A percentile compares a stretch with the other conserved stretches of the same genome.
Evolutionary conservation across 2,113 vertebrate species (phyloP).

Genomic region (Pluvianellus socialis): DNA sequence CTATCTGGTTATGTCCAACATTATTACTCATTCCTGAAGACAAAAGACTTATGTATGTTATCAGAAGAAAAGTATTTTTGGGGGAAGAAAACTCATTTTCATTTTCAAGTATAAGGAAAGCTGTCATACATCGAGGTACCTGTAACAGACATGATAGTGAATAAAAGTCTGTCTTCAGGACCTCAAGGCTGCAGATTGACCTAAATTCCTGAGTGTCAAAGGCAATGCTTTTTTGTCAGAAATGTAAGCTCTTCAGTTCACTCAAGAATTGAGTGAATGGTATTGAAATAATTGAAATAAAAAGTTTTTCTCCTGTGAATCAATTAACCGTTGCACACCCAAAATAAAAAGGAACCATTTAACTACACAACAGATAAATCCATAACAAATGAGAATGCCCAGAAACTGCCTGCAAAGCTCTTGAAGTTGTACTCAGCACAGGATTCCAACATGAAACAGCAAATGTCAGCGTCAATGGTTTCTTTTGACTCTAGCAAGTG

Average conservation of each 20-base stretch:
- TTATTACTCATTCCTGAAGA: neutral
- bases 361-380: fast-evolving
- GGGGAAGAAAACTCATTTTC: neutral
- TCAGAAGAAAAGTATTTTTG: neutral
- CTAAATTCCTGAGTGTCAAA: neutral
- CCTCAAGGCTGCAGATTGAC: neutral
- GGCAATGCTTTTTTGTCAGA: neutral
- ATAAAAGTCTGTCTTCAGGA: neutral
- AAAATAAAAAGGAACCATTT: neutral
- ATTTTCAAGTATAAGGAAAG: neutral
- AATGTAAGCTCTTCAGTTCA: neutral
- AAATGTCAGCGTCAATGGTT: neutral
- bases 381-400: neutral
- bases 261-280: neutral
- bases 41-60: neutral
- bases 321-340: neutral
- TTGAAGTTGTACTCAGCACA: neutral
- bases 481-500: neutral
- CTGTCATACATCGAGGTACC: neutral
- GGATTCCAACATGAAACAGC: neutral
- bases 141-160: neutral
- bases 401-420: neutral
- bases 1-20: neutral
- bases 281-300: neutral
- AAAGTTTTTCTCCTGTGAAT: neutral